phyloP scores from a whole-genome alignment of 2,888 invertebrate genomes.

The Arctia plantaginis region DNA sequence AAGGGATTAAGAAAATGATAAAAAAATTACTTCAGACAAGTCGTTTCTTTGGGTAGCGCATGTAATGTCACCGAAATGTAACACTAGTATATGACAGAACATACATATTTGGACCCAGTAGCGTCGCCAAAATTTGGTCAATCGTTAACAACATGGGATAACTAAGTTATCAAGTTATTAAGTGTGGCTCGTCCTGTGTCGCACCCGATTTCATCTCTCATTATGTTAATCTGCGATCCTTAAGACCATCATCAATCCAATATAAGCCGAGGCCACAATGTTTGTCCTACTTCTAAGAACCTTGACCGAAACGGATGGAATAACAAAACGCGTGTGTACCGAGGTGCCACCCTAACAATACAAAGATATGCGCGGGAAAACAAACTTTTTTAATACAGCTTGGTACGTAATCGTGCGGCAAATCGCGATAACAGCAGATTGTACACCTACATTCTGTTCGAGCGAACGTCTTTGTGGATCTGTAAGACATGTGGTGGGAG shows the following conservation, averaged over 20 bases:
- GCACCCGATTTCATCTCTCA: not conserved
- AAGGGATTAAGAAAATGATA: not conserved
- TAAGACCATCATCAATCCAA: slow-evolving; percentile 8
- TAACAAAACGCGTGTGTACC: slow-evolving; percentile 10
- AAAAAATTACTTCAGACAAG: not conserved
- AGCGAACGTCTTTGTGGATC: not conserved
- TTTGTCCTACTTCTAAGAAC: slow-evolving; percentile 14
- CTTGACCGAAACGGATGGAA: slow-evolving; percentile 19
- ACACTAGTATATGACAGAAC: not conserved
- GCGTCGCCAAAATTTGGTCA: not conserved
- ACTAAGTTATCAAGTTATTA: not conserved
- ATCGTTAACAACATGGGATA: not conserved
- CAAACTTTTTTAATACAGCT: slow-evolving; percentile 10
- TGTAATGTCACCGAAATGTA: not conserved
- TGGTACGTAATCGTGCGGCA: slow-evolving; percentile 12
- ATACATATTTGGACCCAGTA: not conserved
- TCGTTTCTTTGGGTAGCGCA: not conserved
- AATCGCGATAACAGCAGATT: slow-evolving; percentile 3
- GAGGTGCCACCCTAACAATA: slow-evolving; percentile 1
- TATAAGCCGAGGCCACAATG: not conserved
- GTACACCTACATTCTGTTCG: not conserved
- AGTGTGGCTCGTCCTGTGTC: not conserved
- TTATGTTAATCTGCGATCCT: slow-evolving; percentile 3
- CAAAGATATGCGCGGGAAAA: slow-evolving; percentile 2
- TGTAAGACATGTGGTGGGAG: not conserved